Percentiles rank a stretch among this genome's conserved stretches.
Conservation (phyloP, 2,888 invertebrate species). For the Flexamia atlantica region DNA sequence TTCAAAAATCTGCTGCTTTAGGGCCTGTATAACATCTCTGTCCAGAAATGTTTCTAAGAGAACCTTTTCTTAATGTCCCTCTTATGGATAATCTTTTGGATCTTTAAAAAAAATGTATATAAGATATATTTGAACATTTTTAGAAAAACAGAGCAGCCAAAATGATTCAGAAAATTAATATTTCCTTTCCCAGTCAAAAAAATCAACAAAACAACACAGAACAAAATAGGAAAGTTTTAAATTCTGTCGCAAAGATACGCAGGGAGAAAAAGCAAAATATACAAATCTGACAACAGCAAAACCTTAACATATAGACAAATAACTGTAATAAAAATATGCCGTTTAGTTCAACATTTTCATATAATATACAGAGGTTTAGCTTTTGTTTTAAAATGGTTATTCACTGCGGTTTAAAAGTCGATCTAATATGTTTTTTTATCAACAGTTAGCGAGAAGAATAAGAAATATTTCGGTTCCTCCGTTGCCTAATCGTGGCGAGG, state of each 20-base stretch:
- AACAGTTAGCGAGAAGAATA: slow-evolving; percentile 32
- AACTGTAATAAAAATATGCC: neutral
- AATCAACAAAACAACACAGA: too few relatives aligned
- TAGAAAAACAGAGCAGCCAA: too few relatives aligned
- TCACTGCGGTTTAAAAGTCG: slow-evolving; percentile 23
- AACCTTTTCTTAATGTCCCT: too few relatives aligned
- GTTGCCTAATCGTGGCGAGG: slow-evolving; percentile 26
- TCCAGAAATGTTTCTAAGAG: too few relatives aligned
- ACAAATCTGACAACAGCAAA: slow-evolving; percentile 11
- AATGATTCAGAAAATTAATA: too few relatives aligned
- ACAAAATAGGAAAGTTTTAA: too few relatives aligned
- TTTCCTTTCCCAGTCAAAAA: too few relatives aligned
- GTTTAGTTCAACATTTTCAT: neutral
- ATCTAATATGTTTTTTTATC: slow-evolving; percentile 12
- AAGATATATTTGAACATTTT: too few relatives aligned
- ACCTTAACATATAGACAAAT: neutral
- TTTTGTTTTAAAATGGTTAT: slow-evolving; percentile 4
- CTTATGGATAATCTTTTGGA: too few relatives aligned
- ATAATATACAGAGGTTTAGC: slow-evolving; percentile 12
- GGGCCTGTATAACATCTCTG: too few relatives aligned
- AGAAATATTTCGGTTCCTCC: slow-evolving; percentile 31
- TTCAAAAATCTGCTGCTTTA: too few relatives aligned
- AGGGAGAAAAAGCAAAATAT: slow-evolving; percentile 9
- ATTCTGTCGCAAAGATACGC: neutral
- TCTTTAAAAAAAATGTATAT: too few relatives aligned